Conservation (phyloP, 2,113 vertebrate genomes). For the Seriola dumerili region DNA sequence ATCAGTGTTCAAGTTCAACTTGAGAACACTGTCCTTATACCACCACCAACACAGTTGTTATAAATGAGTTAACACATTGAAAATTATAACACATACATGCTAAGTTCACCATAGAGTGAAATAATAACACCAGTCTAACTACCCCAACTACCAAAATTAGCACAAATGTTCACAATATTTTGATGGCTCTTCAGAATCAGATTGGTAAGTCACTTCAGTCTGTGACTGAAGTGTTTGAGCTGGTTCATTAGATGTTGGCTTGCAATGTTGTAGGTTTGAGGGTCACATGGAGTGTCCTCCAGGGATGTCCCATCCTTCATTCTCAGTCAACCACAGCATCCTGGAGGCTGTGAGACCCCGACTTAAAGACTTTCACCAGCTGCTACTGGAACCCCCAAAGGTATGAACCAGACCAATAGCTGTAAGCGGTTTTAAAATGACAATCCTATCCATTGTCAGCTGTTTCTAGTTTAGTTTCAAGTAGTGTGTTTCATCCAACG, state of each 20-base stretch:
- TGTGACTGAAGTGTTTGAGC: not conserved
- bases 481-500: not conserved
- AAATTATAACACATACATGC: not conserved
- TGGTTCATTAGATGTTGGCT: not conserved
- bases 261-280: constrained; percentile 89
- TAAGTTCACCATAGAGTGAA: not conserved
- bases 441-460: not conserved
- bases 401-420: constrained; percentile 73
- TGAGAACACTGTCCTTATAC: too few species aligned
- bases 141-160: not conserved
- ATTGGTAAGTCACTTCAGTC: too few species aligned
- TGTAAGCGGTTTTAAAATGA: not conserved
- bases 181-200: too few species aligned
- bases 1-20: too few species aligned
- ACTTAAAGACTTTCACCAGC: constrained; percentile 96
- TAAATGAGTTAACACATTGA: not conserved
- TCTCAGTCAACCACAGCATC: constrained; percentile 95
- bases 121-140: not conserved
- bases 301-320: constrained; percentile 93
- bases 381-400: constrained; percentile 97
- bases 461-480: not conserved
- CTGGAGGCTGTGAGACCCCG: constrained; percentile 95
- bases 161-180: not conserved
- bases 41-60: too few species aligned
- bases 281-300: constrained; percentile 97